Base-by-base conservation (phyloP, 2,797 vertebrate genomes). In the Poeciliopsis infans region DNA sequence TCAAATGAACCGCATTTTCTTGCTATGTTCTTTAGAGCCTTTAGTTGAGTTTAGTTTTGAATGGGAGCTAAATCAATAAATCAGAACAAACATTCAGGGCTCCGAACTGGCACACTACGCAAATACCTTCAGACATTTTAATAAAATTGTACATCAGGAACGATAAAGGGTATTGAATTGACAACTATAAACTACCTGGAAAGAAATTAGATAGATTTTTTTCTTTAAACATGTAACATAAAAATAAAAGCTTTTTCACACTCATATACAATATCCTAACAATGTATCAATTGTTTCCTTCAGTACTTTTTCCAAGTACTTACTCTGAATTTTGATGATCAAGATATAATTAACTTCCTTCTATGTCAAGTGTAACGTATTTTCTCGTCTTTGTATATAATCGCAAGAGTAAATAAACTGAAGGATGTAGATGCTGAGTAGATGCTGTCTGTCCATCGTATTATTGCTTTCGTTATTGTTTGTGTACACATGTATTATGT, bases 391-490 rank as follows among this genome's bases (percentile, higher is more conserved):
- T 23, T 66, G 51, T 69, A 73, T 83, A 75, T 49, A 68, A 25
- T 36, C 45, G 6, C 57, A 74, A 4, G 36, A 70, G 28, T 70
- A 3, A 75, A 87, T 82, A 79, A 84, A 85, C 57, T 75, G 53
- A 57, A 72, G 79, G 47, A 49, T 33, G 20, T 36, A 74, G 61
- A 64, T 72, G 61, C 31, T 23, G 13, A 36, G 71, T n/a, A 76
- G 61, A 64, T 72, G 55, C 31, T 23, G 13, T 43, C 39, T 43
- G 41, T 69, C 10, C 39, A n/a, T 69, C 6, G 25, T 12, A 2
- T 57, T 57, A 57, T 55, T 55, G 11, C 25, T 55, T n/a, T 55
- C 4, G 4, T 55, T 55, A 31, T 5, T 69, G 41, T 43, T 41
- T 20, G 39, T 12, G 39, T 10, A 23, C 36, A 23, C 36, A 66